phyloP scores from a whole-genome alignment of 2,797 vertebrate species.

The Argya squamiceps region DNA sequence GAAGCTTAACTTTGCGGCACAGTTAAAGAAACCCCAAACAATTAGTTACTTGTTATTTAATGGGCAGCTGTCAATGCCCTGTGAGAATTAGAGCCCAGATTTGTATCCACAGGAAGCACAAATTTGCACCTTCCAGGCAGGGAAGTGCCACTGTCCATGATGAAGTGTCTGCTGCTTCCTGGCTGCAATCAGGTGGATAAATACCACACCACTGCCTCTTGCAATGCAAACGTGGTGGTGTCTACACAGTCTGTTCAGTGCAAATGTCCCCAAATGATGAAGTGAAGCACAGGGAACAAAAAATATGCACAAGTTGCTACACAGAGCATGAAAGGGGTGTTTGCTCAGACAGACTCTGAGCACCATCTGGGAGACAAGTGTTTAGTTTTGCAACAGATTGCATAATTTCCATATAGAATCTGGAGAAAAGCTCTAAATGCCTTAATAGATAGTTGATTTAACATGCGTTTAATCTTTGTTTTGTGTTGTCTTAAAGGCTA shows the following conservation, averaged over 20 bases:
- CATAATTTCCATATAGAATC: slow-evolving; percentile 77
- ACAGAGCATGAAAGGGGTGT: slow-evolving; percentile 66
- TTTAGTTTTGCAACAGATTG: slow-evolving; percentile 81
- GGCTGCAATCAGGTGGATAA: slow-evolving; percentile 30
- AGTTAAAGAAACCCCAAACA: not conserved
- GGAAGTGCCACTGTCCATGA: not conserved
- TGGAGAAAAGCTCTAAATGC: slow-evolving; percentile 77
- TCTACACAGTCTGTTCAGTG: not conserved
- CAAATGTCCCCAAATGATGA: slow-evolving; percentile 68
- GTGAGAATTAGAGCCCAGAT: not conserved
- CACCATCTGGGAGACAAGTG: slow-evolving; percentile 80
- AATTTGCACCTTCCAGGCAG: not conserved
- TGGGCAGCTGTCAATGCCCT: not conserved
- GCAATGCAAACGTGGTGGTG: slow-evolving; percentile 45
- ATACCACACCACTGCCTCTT: slow-evolving; percentile 19
- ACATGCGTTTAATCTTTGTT: slow-evolving; percentile 77
- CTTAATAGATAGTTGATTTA: slow-evolving; percentile 81
- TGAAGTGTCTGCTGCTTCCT: slow-evolving; percentile 18
- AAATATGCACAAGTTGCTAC: slow-evolving; percentile 63
- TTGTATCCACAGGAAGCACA: not conserved
- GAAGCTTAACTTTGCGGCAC: slow-evolving; percentile 20
- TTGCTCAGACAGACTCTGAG: slow-evolving; percentile 74
- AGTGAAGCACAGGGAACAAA: slow-evolving; percentile 51
- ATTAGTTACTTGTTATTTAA: slow-evolving; percentile 48
- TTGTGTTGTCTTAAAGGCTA: slow-evolving; percentile 78